Percentiles rank a stretch among this genome's conserved stretches.
These are phyloP conservation scores for Entosphenus tridentatus DNA, from an alignment of 2,113 vertebrate species.

Conservation along the genomic window DNA sequence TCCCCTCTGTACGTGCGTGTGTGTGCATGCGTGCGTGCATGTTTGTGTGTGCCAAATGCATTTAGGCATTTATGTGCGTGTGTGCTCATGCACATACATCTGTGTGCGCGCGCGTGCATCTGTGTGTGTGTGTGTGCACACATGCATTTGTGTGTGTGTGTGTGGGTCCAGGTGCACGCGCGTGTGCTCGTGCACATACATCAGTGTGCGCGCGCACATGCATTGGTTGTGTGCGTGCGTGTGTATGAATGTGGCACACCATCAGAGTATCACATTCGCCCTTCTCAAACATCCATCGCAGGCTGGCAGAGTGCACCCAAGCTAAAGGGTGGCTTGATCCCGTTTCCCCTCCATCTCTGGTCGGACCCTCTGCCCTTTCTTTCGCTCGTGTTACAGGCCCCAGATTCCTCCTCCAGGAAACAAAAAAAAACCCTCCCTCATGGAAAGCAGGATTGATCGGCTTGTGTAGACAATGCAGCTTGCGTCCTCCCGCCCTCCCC, in stretches of 20 bases:
- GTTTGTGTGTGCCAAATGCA: neutral
- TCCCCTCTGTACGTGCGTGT: neutral
- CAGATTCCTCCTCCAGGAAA: too few relatives aligned
- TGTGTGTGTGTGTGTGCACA: constrained; percentile 1
- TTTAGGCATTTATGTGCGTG: neutral
- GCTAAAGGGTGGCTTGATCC: too few relatives aligned
- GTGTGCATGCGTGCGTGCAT: neutral
- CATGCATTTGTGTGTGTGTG: constrained; percentile 1
- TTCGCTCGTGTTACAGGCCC: too few relatives aligned
- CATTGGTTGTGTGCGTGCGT: neutral
- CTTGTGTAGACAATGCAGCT: neutral
- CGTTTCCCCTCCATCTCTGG: too few relatives aligned
- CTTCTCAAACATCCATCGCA: too few relatives aligned
- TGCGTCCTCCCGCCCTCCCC: too few relatives aligned
- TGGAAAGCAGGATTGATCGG: neutral
- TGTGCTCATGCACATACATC: neutral
- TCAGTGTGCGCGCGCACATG: neutral
- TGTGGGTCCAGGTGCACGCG: neutral
- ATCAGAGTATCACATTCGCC: too few relatives aligned
- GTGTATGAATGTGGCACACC: neutral
- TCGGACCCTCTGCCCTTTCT: too few relatives aligned
- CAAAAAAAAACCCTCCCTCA: too few relatives aligned
- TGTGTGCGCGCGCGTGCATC: neutral
- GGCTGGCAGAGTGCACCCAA: too few relatives aligned
- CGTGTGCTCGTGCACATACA: neutral